These are phyloP conservation scores for Drosophila pruinosa DNA, from an alignment of 1,140 invertebrate species.

Conservation along the genomic window DNA sequence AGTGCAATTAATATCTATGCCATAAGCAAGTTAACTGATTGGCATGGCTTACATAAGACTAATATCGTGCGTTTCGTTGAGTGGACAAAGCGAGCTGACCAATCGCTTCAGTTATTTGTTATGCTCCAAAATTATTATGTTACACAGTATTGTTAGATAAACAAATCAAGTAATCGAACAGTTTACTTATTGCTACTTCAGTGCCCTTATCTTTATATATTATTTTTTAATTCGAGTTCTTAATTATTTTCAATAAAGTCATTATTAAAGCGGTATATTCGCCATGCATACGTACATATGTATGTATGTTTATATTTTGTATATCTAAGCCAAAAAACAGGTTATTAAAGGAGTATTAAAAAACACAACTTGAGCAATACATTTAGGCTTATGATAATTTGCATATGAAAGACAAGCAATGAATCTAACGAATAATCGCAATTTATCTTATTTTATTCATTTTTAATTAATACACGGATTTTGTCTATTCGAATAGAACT, in stretches of 20 bases:
- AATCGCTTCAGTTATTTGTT: conserved; percentile 50
- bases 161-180: conserved; percentile 44
- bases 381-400: background rate
- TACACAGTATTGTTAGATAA: conserved; percentile 47
- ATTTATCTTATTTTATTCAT: background rate
- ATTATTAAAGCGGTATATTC: too few relatives aligned
- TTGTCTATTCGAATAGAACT: background rate
- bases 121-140: conserved; percentile 53
- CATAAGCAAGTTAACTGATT: conserved; percentile 68
- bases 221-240: too few relatives aligned
- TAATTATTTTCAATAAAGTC: too few relatives aligned
- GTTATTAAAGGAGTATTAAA: background rate
- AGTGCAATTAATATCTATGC: conserved; percentile 74
- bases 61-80: conserved; percentile 51
- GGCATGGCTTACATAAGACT: conserved; percentile 70
- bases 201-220: too few relatives aligned
- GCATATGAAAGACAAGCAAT: background rate
- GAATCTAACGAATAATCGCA: background rate
- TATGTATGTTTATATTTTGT: background rate
- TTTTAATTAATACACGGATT: background rate
- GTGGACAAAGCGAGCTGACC: conserved; percentile 45
- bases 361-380: background rate
- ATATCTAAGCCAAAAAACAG: background rate
- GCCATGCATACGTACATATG: too few relatives aligned
- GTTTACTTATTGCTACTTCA: background rate